Conservation (phyloP, 2,888 invertebrate species). For the Hirtodrosophila alboralis region DNA sequence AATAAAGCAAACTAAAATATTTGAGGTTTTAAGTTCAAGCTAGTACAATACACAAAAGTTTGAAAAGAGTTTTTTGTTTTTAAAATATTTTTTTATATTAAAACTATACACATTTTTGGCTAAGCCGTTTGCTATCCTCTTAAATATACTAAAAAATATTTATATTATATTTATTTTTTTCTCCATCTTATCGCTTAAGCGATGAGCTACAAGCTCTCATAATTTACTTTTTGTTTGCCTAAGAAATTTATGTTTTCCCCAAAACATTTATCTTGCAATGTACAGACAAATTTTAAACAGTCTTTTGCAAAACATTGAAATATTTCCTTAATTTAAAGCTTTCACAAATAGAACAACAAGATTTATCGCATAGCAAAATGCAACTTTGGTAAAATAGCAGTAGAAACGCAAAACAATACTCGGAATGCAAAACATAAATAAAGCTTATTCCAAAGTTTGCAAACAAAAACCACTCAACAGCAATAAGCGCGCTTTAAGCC, state of each 20-base stretch:
- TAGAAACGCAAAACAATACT: slow-evolving; percentile 31
- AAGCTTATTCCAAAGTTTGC: slow-evolving; percentile 55
- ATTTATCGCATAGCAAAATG: slow-evolving; percentile 21
- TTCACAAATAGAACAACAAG: neutral
- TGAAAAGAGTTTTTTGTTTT: too few relatives aligned
- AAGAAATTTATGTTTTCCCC: neutral
- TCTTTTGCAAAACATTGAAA: neutral
- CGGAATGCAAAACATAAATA: slow-evolving; percentile 62
- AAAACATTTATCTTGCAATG: neutral
- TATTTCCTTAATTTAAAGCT: slow-evolving; percentile 8
- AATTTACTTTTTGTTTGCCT: neutral
- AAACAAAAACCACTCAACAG: slow-evolving; percentile 75
- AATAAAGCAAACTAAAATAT: too few relatives aligned
- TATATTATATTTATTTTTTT: too few relatives aligned
- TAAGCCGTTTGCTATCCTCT: too few relatives aligned
- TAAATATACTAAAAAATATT: too few relatives aligned
- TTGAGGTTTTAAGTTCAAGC: too few relatives aligned
- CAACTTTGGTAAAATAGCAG: slow-evolving; percentile 15
- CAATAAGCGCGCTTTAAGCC: slow-evolving; percentile 70
- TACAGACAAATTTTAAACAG: neutral
- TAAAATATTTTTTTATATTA: too few relatives aligned
- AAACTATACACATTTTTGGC: too few relatives aligned
- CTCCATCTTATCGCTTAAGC: neutral
- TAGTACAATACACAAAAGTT: too few relatives aligned
- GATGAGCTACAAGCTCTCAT: neutral